Evolutionary conservation across 1,140 invertebrate species (phyloP).

Genomic region (Drosophila pallidifrons): DNA sequence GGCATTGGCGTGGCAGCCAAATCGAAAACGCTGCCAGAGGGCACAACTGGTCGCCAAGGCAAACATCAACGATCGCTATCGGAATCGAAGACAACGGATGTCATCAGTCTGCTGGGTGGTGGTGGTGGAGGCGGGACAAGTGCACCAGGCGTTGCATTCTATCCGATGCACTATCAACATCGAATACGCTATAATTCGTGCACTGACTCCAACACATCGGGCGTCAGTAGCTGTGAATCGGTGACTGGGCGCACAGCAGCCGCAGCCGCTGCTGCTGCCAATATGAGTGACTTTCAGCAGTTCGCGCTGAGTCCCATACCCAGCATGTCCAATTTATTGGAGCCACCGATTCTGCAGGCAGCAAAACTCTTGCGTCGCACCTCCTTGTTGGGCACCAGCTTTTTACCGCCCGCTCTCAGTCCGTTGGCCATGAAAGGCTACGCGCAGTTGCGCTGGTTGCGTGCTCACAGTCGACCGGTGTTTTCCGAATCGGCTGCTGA

Average conservation of each 20-base stretch:
- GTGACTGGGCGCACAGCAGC: slow-evolving; percentile 85
- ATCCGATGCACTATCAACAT: slow-evolving; percentile 58
- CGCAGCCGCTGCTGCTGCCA: slow-evolving; percentile 58
- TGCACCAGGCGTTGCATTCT: slow-evolving; percentile 10
- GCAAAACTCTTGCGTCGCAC: slow-evolving; percentile 68
- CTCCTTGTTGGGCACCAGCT: slow-evolving; percentile 58
- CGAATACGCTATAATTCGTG: slow-evolving; percentile 84
- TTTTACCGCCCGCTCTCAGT: slow-evolving; percentile 83
- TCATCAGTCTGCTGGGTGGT: slow-evolving; percentile 62
- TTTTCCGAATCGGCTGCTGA: slow-evolving; percentile 76
- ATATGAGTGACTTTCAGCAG: slow-evolving; percentile 87
- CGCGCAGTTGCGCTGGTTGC: slow-evolving; percentile 90
- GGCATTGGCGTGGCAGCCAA: slow-evolving; percentile 48
- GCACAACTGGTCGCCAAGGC: slow-evolving; percentile 61
- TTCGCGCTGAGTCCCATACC: slow-evolving; percentile 92
- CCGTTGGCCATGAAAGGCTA: slow-evolving; percentile 92
- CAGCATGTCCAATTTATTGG: slow-evolving; percentile 89
- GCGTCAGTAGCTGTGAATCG: slow-evolving; percentile 92
- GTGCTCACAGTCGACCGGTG: slow-evolving; percentile 87
- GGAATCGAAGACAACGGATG: slow-evolving; percentile 88
- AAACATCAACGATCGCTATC: slow-evolving; percentile 87
- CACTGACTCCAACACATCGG: slow-evolving; percentile 92
- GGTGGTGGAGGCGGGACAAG: slow-evolving; percentile 34
- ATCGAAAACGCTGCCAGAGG: slow-evolving; percentile 79
- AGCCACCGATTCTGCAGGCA: slow-evolving; percentile 68